phyloP scores from a whole-genome alignment of 1,140 invertebrate genomes.

The Pseudomyrmex sp. region DNA sequence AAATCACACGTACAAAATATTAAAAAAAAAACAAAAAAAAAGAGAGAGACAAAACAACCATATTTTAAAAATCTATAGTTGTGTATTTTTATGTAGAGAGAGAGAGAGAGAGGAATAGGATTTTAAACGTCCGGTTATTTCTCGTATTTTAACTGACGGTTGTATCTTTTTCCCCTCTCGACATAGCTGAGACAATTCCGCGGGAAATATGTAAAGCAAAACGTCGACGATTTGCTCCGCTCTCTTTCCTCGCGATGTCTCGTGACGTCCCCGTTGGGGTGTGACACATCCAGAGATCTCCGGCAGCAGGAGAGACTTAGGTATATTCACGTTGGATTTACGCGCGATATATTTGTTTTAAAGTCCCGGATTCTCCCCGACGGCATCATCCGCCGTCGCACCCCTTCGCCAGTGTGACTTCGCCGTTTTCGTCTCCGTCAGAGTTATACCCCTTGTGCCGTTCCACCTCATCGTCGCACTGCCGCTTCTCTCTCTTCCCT shows the following conservation, averaged over 20 bases:
- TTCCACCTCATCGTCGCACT: slow-evolving; percentile 50
- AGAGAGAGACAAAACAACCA: neutral
- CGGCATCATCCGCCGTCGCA: slow-evolving; percentile 40
- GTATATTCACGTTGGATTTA: slow-evolving; percentile 82
- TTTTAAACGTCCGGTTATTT: slow-evolving; percentile 48
- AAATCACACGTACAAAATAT: slow-evolving; percentile 13
- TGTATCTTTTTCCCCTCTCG: slow-evolving; percentile 20
- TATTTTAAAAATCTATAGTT: neutral
- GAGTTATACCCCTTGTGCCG: slow-evolving; percentile 26
- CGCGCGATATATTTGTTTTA: slow-evolving; percentile 85
- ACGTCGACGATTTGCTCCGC: slow-evolving; percentile 81
- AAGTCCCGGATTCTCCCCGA: slow-evolving; percentile 79
- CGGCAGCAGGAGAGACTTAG: slow-evolving; percentile 47
- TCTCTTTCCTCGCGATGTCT: slow-evolving; percentile 50
- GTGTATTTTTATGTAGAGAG: neutral
- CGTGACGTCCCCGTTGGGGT: slow-evolving; percentile 35
- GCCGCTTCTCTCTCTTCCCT: slow-evolving; percentile 36
- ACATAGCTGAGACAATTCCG: slow-evolving; percentile 69
- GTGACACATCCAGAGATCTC: slow-evolving; percentile 44
- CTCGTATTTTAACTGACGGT: slow-evolving; percentile 4
- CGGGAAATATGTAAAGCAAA: slow-evolving; percentile 83
- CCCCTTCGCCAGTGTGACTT: slow-evolving; percentile 55
- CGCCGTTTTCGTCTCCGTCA: slow-evolving; percentile 22
- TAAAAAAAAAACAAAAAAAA: neutral
- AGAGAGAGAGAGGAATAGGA: slow-evolving; percentile 40